Evolutionary conservation across 2,797 vertebrate species (phyloP), one percentile per base, ranked within the genome.

Genomic region (Philypnodon macrostomus): DNA sequence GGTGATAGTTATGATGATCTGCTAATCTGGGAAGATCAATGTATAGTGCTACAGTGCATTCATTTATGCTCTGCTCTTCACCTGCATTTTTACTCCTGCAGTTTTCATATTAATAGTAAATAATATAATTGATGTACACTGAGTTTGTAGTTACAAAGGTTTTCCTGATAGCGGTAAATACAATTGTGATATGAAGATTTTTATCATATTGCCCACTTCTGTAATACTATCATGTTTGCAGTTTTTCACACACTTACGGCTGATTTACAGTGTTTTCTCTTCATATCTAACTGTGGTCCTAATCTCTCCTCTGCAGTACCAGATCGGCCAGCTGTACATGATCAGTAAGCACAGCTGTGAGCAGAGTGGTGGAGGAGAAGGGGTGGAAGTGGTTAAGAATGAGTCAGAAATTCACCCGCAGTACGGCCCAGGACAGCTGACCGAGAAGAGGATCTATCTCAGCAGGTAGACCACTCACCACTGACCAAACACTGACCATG

Each of bases 281-380:
- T 30, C 7, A 18, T 5, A 18, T 46, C n/a, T 11, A 35, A 64
- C 48, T 42, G 17, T 45, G 24, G 30, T 29, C 35, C 21, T 35
- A 46, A 47, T 39, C 18, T 44, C 45, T 54, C 23, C 38, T 17
- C 6, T 78, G 38, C 80, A 91, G 89, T 91, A 91, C 63, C 83
- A 58, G 77, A 91, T 91, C 5, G 91, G 91, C 14, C 92, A 92
- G 79, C 85, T 92, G 63, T 93, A 92, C 54, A 92, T 92, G 91
- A 92, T 93, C 86, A 92, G 85, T 38, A 92, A 92, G 79, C 90
- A 93, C 86, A 89, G 91, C 80, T 84, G 81, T 42, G 90, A 92
- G 77, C 87, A 93, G 82, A 92, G 90, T 0, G 82, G 73, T 1
- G 85, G 84, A 1, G 92, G 91, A 6, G 91, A 92, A 47, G 91